phyloP scores from a whole-genome alignment of 2,888 invertebrate genomes.

The Xylota segnis region DNA sequence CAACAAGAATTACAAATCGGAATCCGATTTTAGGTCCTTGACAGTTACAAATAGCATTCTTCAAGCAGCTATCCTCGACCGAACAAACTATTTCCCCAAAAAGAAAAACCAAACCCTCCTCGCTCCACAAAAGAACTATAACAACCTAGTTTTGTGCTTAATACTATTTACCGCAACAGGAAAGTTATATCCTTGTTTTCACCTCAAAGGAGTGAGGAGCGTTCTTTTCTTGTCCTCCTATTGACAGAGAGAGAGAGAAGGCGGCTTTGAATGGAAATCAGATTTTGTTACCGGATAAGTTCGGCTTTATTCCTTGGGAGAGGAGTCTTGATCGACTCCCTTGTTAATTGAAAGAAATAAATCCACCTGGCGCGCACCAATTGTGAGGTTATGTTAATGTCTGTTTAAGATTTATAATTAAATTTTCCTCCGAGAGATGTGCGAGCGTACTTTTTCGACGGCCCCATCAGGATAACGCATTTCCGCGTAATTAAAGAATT shows the following conservation, averaged over 20 bases:
- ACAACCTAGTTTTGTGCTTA: conserved; percentile 6
- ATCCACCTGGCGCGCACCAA: conserved; percentile 38
- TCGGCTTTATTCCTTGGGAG: not conserved
- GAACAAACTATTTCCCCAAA: not conserved
- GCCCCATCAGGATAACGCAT: conserved; percentile 33
- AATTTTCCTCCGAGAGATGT: conserved; percentile 25
- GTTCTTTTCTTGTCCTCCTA: not conserved
- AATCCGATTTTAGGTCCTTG: conserved; percentile 6
- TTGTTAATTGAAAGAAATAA: conserved; percentile 63
- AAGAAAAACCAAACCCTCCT: not conserved
- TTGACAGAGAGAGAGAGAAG: not conserved
- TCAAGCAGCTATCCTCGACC: not conserved
- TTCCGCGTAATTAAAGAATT: conserved; percentile 56
- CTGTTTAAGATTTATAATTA: conserved; percentile 56
- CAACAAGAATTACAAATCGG: conserved; percentile 1
- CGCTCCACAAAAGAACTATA: not conserved
- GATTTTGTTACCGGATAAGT: not conserved
- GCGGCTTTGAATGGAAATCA: not conserved
- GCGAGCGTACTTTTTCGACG: not conserved
- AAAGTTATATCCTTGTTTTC: conserved; percentile 4
- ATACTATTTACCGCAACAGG: not conserved
- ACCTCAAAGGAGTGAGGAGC: not conserved
- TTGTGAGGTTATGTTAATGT: conserved; percentile 49
- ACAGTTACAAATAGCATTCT: conserved; percentile 5
- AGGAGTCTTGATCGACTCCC: not conserved